A percentile compares a stretch with the other conserved stretches of the same genome.
Conservation (phyloP, 2,113 vertebrate genomes). For the Prolemur simus region DNA sequence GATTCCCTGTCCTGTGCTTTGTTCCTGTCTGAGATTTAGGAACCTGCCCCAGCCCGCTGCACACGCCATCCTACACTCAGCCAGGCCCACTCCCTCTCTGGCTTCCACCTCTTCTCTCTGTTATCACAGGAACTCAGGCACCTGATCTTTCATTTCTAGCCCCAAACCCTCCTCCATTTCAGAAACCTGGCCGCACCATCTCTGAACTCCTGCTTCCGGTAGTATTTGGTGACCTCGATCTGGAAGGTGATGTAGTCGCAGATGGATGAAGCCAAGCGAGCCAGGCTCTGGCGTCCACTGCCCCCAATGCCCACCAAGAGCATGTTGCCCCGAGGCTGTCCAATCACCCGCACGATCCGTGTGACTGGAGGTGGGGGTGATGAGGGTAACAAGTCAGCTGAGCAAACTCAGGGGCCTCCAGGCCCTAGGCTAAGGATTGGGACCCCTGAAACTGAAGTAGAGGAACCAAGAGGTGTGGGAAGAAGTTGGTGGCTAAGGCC, state of each 20-base stretch:
- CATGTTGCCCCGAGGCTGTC: conserved; percentile 93
- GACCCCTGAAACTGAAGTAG: background rate
- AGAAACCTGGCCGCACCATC: conserved; percentile 83
- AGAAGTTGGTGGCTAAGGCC: background rate
- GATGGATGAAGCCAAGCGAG: conserved; percentile 89
- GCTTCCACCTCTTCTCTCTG: background rate
- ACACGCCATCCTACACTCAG: background rate
- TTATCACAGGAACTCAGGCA: background rate
- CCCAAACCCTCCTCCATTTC: background rate
- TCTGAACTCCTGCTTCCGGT: conserved; percentile 91
- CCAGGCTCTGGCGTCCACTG: conserved; percentile 91
- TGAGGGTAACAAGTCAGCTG: background rate
- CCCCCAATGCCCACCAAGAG: conserved; percentile 92
- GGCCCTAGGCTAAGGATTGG: background rate
- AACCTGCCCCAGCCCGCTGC: background rate
- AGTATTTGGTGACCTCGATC: conserved; percentile 92
- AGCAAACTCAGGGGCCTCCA: background rate
- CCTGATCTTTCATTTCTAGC: background rate
- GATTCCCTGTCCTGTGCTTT: background rate
- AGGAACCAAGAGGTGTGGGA: background rate
- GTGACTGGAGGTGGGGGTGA: conserved; percentile 64
- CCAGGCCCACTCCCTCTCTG: background rate
- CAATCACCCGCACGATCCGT: conserved; percentile 90
- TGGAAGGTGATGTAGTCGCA: conserved; percentile 90
- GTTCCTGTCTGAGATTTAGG: background rate